Conservation (phyloP, 2,888 invertebrate genomes). For the Acronicta psi region DNA sequence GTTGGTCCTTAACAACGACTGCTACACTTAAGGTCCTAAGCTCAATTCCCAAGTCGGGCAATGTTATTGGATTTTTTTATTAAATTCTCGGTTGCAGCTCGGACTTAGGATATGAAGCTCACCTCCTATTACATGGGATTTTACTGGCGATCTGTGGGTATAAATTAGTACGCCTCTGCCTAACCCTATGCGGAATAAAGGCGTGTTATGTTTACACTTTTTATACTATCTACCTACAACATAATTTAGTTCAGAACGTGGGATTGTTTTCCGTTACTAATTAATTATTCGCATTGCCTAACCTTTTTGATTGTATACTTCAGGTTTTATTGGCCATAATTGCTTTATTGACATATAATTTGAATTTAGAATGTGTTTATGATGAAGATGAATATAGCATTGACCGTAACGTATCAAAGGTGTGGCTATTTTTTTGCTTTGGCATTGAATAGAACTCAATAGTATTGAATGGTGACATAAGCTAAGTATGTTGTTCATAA, state of each 20-base stretch:
- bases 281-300: slow-evolving; percentile 22
- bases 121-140: no score
- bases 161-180: not conserved
- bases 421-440: slow-evolving; percentile 23
- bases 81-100: no score
- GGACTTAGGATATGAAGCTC: no score
- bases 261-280: slow-evolving; percentile 9
- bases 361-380: slow-evolving; percentile 14
- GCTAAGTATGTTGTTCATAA: slow-evolving; percentile 14
- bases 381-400: slow-evolving; percentile 18
- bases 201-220: no score
- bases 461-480: slow-evolving; percentile 23
- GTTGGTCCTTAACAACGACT: no score
- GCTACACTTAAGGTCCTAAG: no score
- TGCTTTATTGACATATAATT: slow-evolving; percentile 23
- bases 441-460: slow-evolving; percentile 28
- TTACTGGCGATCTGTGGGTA: no score
- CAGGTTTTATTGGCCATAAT: slow-evolving; percentile 20
- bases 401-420: slow-evolving; percentile 30
- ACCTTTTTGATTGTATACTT: slow-evolving; percentile 24
- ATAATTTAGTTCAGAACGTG: slow-evolving; percentile 18
- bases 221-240: no score
- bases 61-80: no score
- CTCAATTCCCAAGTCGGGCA: no score
- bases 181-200: no score